These are phyloP conservation scores for Parazoanthus darwini DNA, from an alignment of 92 coral and sea anemone species.

Conservation along the genomic window DNA sequence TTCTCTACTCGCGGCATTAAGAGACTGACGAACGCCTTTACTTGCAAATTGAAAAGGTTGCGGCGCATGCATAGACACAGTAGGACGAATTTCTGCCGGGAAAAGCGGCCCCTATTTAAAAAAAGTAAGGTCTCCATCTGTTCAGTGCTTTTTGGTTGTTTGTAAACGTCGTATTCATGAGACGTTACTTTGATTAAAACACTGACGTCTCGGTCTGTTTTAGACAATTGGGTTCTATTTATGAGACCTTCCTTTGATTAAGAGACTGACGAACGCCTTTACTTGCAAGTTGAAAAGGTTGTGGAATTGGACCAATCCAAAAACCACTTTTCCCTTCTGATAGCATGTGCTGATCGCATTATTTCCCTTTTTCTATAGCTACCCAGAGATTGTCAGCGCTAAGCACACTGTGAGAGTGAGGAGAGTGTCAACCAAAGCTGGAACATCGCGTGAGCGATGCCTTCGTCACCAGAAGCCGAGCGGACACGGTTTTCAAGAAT, in stretches of 20 bases:
- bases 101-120: neutral
- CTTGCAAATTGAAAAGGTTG: neutral
- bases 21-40: conserved; percentile 12
- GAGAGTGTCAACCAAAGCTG: conserved; percentile 24
- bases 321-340: conserved; percentile 19
- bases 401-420: conserved; percentile 25
- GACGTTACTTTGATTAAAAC: no score
- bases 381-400: conserved; percentile 28
- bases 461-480: conserved; percentile 24
- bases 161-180: no score
- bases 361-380: conserved; percentile 27
- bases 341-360: conserved; percentile 28
- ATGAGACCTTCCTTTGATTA: no score
- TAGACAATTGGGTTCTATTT: no score
- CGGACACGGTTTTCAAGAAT: conserved; percentile 26
- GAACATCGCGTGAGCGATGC: conserved; percentile 33
- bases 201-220: no score
- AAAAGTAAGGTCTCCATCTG: no score
- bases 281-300: neutral
- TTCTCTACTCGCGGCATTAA: conserved; percentile 14
- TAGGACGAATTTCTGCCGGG: conserved; percentile 19
- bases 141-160: no score
- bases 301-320: conserved; percentile 17
- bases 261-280: no score
- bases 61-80: conserved; percentile 28